Evolutionary conservation across 2,888 invertebrate genomes (phyloP), one percentile per base, ranked within the genome.

Genomic region (Atethmia centrago): DNA sequence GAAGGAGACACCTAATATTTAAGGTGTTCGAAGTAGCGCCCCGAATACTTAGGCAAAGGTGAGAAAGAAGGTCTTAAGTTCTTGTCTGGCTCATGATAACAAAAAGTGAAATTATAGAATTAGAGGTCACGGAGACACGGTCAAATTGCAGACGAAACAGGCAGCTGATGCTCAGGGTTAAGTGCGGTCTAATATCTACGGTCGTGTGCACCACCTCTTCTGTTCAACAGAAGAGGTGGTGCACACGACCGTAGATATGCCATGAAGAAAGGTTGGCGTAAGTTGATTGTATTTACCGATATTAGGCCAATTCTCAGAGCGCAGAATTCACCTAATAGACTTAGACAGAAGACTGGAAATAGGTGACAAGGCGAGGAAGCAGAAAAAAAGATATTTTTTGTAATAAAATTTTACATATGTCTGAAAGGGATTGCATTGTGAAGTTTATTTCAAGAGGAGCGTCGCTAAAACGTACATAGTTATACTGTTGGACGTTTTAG

Each of bases 391-490:
- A 7, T n/a, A 31, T 0, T 12, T 28, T 40, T 36, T 45, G 4
- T 12, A 42, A 69, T 28, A 0, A 47, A 40, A n/a, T 71, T 49
- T 49, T 28, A 36, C 49, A 25, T 19, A 40, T 70, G 21, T 71
- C 8, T 28, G 21, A 36, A 70, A 36, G 4, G 16, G 8, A 45
- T 49, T 28, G 28, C 19, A 42, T 42, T 49, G 2, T 40, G 28
- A 28, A 47, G 7, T 31, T 25, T 51, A 45, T 45, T 25, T 51
- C 3, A 28, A 49, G 58, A 31, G 10, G 36, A 53, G 40, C 25
- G 14, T 12, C n/a, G 42, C 63, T 68, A 65, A 71, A 62, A 72
- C 14, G 58, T 73, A 77, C 73, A 73, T 69, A 65, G 31, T 36
- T 58, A 62, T 45, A 72, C 14, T 25, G 25, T 45, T 63, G 16